Base-by-base conservation (phyloP, 2,888 invertebrate species). In the Drosophila suboccidentalis region DNA sequence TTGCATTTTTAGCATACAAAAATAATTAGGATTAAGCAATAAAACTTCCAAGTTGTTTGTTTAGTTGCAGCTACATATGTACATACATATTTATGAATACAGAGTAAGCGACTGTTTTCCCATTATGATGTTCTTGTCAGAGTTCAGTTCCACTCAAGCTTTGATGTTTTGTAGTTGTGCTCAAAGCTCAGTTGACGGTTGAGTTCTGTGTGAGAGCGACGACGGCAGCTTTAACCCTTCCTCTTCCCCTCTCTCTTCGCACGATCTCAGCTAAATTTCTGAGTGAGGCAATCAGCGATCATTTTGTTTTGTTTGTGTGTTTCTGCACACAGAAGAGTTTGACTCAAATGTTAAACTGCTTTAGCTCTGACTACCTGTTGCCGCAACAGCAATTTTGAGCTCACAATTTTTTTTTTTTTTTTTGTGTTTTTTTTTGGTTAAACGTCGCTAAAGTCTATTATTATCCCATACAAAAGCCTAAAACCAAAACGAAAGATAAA, bases 401-500 rank as follows among this genome's bases (percentile, higher is more conserved):
- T 26, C 8, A 38, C 34, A 36, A 39, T 32, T 50, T 62, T 46
- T 29, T 36, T 43, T 5, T 43, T 36, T 39, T 15, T 59, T 62
- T 46, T 29, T 36, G 38, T 5, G 39, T 36, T 39, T 15, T 59
- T 32, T 47, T 53, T 69, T 46, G 63, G 66, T 43, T 70, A 65
- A 76, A 76, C 70, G 64, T 64, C 59, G 49, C 71, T 70, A 68
- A 79, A 79, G 71, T 79, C 73, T 78, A 82, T 78, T 87, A 82
- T 71, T 73, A 82, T 51, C 26, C 29, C 43, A 59, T 22, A 63
- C 22, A 61, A 68, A 68, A 76, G 50, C 29, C 36, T 50, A 54
- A 76, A 69, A 65, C 47, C 60, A 29, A 80, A 69, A 55, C 46
- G 55, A 55, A 62, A 55, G 49, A 67, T 44, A 57, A 62, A 50